These are phyloP conservation scores for Bellardia bayeri DNA, from an alignment of 2,888 invertebrate genomes.

Conservation along the genomic window DNA sequence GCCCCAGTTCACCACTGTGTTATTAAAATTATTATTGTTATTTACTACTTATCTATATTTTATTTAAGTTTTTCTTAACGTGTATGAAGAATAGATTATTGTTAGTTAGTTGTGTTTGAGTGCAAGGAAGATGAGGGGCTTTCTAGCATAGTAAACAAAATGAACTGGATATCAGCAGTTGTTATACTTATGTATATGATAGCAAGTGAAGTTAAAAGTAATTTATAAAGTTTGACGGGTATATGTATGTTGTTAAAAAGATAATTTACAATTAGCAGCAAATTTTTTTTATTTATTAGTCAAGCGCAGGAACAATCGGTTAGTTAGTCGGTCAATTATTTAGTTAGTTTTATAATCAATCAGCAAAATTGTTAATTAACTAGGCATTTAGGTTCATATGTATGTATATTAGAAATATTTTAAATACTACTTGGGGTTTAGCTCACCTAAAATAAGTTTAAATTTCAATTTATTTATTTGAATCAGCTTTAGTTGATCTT, in stretches of 20 bases:
- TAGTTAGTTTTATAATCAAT: not conserved
- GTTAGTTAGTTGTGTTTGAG: slow-evolving; percentile 41
- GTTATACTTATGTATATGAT: no score
- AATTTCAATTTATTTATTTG: slow-evolving; percentile 32
- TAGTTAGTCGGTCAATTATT: not conserved
- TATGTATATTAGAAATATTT: slow-evolving; percentile 5
- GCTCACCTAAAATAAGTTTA: slow-evolving; percentile 82
- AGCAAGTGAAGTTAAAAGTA: no score
- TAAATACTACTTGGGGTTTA: slow-evolving; percentile 83
- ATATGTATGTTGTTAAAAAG: no score
- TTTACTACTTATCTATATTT: not conserved
- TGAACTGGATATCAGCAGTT: no score
- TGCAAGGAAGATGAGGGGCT: not conserved
- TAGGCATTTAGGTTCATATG: not conserved
- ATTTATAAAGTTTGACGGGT: no score
- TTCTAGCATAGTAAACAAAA: not conserved
- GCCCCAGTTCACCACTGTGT: slow-evolving; percentile 81
- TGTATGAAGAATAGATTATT: slow-evolving; percentile 8
- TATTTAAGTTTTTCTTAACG: not conserved
- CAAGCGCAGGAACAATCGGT: no score
- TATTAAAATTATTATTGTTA: slow-evolving; percentile 45
- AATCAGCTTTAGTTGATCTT: slow-evolving; percentile 55
- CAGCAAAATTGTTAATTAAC: not conserved
- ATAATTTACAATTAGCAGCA: no score
- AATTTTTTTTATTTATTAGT: no score